phyloP scores from a whole-genome alignment of 2,797 vertebrate genomes.

The Amphiprion clarkii region DNA sequence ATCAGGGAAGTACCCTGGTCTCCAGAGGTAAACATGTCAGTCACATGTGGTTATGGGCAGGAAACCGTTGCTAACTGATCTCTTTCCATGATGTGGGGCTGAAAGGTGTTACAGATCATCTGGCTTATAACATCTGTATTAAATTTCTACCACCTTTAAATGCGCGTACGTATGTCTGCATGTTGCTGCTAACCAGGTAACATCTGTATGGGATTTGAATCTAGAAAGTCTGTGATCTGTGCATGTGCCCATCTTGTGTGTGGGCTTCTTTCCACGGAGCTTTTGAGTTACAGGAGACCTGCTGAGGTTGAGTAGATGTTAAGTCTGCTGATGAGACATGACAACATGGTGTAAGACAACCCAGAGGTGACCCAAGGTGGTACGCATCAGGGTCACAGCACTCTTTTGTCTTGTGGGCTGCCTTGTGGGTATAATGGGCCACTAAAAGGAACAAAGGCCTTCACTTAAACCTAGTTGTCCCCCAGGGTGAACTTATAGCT shows the following conservation, averaged over 20 bases:
- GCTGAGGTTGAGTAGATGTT: slow-evolving; percentile 52
- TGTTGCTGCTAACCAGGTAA: slow-evolving; percentile 38
- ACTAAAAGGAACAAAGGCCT: slow-evolving; percentile 71
- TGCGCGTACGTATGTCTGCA: background rate
- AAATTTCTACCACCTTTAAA: slow-evolving; percentile 38
- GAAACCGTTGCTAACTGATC: slow-evolving; percentile 36
- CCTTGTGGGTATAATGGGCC: slow-evolving; percentile 54
- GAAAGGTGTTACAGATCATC: slow-evolving; percentile 41
- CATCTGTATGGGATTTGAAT: slow-evolving; percentile 53
- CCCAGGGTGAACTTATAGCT: slow-evolving; percentile 57
- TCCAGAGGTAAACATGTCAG: slow-evolving; percentile 63
- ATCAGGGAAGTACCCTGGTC: slow-evolving; percentile 61
- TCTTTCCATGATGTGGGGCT: slow-evolving; percentile 34
- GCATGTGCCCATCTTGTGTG: slow-evolving; percentile 34
- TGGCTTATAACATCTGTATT: slow-evolving; percentile 45
- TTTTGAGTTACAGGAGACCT: slow-evolving; percentile 36
- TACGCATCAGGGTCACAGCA: slow-evolving; percentile 68
- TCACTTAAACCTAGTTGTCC: slow-evolving; percentile 54
- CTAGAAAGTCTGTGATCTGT: slow-evolving; percentile 22
- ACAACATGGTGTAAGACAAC: slow-evolving; percentile 58
- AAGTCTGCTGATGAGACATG: slow-evolving; percentile 51
- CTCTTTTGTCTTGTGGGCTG: slow-evolving; percentile 62
- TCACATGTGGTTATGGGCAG: slow-evolving; percentile 43
- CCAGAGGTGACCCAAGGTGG: slow-evolving; percentile 59
- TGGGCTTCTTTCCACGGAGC: slow-evolving; percentile 36